Base-by-base conservation (phyloP, 2,888 invertebrate genomes). In the Onchidella celtica region DNA sequence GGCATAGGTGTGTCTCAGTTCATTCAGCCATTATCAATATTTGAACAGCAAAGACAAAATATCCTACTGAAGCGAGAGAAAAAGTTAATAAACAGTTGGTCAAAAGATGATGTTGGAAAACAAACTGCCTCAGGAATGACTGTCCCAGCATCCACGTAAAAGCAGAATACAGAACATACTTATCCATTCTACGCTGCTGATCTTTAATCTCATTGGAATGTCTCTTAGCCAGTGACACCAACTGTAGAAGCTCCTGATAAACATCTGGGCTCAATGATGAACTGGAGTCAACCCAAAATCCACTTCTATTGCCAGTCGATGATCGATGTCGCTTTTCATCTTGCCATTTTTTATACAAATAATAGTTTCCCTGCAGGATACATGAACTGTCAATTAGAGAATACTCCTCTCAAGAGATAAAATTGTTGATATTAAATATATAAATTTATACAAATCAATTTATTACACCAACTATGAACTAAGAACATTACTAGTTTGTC, bases 301-400 rank as follows among this genome's bases (percentile, higher is more conserved):
- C 40, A 14, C 3, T 55, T 4, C 61, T n/a, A 61, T 61, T 61
- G 27, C 61, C 61, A 61, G 6, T 61, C n/a, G n/a, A n/a, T n/a
- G n/a, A n/a, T n/a, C n/a, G n/a, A 21, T 61, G 6, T n/a, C 6
- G 6, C 61, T 47, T 6, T 47, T 47, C 47, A 6, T 17, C 17
- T 47, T 47, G 9, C 47, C 47, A 47, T 63, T 27, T 65, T 9
- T 47, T 29, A 32, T 40, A 75, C 21, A 65, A 11, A 24, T 38
- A 29, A 34, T 65, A 32, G 65, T 75, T 75, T 65, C 29, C 65
- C 75, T 75, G 38, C 14, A n/a, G n/a, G n/a, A n/a, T n/a, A n/a
- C n/a, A n/a, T n/a, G n/a, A n/a, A n/a, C n/a, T n/a, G n/a, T n/a
- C n/a, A n/a, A n/a, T n/a, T n/a, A n/a, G n/a, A n/a, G n/a, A n/a